phyloP scores from a whole-genome alignment of 2,113 vertebrate genomes.

The Azemiops feae region DNA sequence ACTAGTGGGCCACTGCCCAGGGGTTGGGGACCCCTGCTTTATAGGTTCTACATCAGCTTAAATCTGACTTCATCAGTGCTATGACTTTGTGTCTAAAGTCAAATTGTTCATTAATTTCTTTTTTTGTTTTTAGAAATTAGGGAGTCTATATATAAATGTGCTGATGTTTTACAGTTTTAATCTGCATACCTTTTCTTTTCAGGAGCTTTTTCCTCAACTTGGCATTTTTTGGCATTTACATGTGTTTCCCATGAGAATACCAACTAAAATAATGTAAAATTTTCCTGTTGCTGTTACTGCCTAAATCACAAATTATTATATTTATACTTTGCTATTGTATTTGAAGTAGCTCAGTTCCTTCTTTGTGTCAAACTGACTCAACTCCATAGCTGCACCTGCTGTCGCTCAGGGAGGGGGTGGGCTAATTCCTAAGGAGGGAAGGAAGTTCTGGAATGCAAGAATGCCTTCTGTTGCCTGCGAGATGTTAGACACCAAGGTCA shows the following conservation, averaged over 20 bases:
- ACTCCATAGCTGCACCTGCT: no score
- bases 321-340: background rate
- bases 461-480: no score
- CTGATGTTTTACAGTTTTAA: conserved; percentile 50
- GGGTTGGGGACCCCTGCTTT: background rate
- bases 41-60: background rate
- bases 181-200: conserved; percentile 46
- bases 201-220: conserved; percentile 30
- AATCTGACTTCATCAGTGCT: conserved; percentile 9
- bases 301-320: background rate
- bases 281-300: background rate
- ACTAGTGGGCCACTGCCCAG: background rate
- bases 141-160: conserved; percentile 48
- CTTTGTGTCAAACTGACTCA: no score
- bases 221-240: conserved; percentile 45
- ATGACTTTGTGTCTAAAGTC: background rate
- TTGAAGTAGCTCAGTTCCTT: background rate
- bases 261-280: conserved; percentile 22
- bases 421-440: no score
- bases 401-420: no score
- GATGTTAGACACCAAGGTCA: no score
- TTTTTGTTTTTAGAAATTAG: background rate
- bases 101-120: conserved; percentile 15
- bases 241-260: conserved; percentile 31
- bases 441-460: no score